phyloP scores from a whole-genome alignment of 2,888 invertebrate genomes.

The Acronicta leporina region DNA sequence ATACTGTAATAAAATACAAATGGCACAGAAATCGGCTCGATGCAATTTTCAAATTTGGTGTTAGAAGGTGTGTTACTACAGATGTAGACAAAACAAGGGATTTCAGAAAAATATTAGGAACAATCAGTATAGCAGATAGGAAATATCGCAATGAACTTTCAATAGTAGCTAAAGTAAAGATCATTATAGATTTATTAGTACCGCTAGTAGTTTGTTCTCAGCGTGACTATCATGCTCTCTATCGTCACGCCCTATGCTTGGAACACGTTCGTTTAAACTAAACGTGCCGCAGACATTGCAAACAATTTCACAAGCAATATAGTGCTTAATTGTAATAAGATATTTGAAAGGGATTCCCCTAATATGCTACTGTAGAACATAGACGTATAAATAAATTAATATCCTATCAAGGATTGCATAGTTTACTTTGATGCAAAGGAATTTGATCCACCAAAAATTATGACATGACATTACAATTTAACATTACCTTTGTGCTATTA shows the following conservation, averaged over 20 bases:
- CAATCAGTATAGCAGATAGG: not conserved
- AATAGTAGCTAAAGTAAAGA: conserved; percentile 1
- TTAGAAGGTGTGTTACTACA: no score
- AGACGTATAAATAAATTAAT: conserved; percentile 4
- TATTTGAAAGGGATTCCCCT: conserved; percentile 42
- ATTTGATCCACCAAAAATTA: not conserved
- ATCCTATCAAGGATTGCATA: conserved; percentile 20
- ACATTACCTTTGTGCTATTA: no score
- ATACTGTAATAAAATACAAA: no score
- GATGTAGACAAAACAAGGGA: no score
- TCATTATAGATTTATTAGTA: conserved; percentile 12
- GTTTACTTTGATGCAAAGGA: not conserved
- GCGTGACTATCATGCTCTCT: conserved; percentile 47
- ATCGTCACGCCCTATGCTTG: conserved; percentile 39
- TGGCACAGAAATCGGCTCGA: no score
- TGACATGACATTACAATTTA: no score
- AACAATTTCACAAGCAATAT: conserved; percentile 42
- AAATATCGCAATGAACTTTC: conserved; percentile 1
- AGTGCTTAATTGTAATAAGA: conserved; percentile 42
- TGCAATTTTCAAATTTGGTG: not conserved
- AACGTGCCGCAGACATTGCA: conserved; percentile 46
- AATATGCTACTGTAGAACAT: conserved; percentile 8
- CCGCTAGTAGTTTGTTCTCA: conserved; percentile 29
- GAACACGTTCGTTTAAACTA: conserved; percentile 44
- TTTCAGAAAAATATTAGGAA: not conserved